Conservation (phyloP, 2,888 invertebrate genomes). For the Cyclophora albipunctata region DNA sequence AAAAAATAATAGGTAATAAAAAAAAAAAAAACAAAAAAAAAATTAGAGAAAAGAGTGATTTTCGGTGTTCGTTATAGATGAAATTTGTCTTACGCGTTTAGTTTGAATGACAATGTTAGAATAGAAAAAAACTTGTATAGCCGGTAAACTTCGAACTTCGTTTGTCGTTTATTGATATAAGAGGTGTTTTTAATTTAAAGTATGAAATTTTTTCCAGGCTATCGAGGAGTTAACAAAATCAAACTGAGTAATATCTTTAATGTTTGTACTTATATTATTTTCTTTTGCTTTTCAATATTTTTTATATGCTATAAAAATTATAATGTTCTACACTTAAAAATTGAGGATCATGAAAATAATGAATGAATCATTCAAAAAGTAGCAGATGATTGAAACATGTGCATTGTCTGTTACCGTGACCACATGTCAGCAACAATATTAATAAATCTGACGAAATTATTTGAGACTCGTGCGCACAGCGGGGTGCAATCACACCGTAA, state of each 20-base stretch:
- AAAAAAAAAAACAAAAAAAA: too few relatives aligned
- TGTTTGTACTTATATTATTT: not conserved
- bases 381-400: constrained; percentile 62
- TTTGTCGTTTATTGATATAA: not conserved
- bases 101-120: too few relatives aligned
- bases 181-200: not conserved
- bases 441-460: constrained; percentile 55
- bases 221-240: too few relatives aligned
- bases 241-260: not conserved
- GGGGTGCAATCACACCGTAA: constrained; percentile 26
- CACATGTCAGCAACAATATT: constrained; percentile 47
- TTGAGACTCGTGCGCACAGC: constrained; percentile 57
- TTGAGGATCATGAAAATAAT: too few relatives aligned
- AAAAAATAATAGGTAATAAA: too few relatives aligned
- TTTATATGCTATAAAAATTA: too few relatives aligned
- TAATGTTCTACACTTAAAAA: too few relatives aligned
- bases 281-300: not conserved
- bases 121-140: not conserved
- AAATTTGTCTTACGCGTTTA: too few relatives aligned
- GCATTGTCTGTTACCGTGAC: constrained; percentile 45
- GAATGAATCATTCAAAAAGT: constrained; percentile 19
- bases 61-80: too few relatives aligned
- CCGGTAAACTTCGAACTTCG: not conserved
- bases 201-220: not conserved
- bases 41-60: too few relatives aligned